These are phyloP conservation scores for Diaprepes abbreviatus DNA, from an alignment of 2,888 invertebrate species.

Conservation along the genomic window DNA sequence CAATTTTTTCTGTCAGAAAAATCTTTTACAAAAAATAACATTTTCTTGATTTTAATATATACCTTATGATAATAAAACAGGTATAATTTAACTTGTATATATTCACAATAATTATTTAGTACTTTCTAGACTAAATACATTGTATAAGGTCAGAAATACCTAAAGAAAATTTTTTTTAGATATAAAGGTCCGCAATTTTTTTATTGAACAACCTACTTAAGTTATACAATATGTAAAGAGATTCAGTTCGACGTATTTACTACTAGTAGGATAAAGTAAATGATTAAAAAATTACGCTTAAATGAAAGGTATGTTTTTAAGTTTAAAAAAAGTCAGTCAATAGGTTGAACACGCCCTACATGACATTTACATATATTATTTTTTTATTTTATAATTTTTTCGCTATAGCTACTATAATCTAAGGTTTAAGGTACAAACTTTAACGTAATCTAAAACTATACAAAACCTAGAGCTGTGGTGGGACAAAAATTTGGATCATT, in stretches of 20 bases:
- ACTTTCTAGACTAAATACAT: conserved; percentile 1
- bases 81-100: too few relatives aligned
- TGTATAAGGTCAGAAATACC: conserved; percentile 22
- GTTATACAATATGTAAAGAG: conserved; percentile 39
- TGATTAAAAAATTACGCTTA: conserved; percentile 23
- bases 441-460: conserved; percentile 42
- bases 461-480: conserved; percentile 38
- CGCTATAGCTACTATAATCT: conserved; percentile 33
- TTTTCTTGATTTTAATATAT: too few relatives aligned
- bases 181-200: conserved; percentile 22
- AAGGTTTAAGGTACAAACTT: conserved; percentile 46
- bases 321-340: conserved; percentile 39
- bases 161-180: conserved; percentile 15
- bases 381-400: conserved; percentile 23
- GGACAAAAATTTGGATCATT: conserved; percentile 34
- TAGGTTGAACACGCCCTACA: conserved; percentile 38
- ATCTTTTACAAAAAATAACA: too few relatives aligned
- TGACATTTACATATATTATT: conserved; percentile 29
- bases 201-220: conserved; percentile 33
- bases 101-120: conserved; percentile 15
- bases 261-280: conserved; percentile 30
- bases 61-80: too few relatives aligned
- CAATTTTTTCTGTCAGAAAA: too few relatives aligned
- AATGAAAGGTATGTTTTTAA: conserved; percentile 28
- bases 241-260: conserved; percentile 44